phyloP scores from a whole-genome alignment of 2,888 invertebrate genomes.

The Ganaspis brasiliensis region DNA sequence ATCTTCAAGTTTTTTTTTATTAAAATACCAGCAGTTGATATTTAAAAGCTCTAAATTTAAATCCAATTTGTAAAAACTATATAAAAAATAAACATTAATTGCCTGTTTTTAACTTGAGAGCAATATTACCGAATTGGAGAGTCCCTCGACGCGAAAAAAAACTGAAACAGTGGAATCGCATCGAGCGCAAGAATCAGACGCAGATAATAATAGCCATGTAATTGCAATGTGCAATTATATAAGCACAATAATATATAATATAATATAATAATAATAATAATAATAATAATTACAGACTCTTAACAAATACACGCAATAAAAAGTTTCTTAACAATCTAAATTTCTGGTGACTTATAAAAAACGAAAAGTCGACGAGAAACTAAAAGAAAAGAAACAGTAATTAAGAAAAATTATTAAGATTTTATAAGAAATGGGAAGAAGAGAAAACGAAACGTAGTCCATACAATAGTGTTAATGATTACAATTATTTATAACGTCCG shows the following conservation, averaged over 20 bases:
- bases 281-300: conserved; percentile 69
- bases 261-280: conserved; percentile 16
- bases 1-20: background rate
- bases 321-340: conserved; percentile 64
- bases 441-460: conserved; percentile 63
- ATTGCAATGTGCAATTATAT: conserved; percentile 74
- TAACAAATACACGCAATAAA: conserved; percentile 76
- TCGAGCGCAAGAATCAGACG: conserved; percentile 63
- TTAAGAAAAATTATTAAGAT: conserved; percentile 65
- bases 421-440: conserved; percentile 52
- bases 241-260: conserved; percentile 56
- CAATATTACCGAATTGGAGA: conserved; percentile 53
- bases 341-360: conserved; percentile 20
- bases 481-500: conserved; percentile 78
- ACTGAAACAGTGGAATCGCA: conserved; percentile 29
- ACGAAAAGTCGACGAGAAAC: conserved; percentile 17
- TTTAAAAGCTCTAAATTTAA: background rate
- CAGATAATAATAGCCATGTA: conserved; percentile 74
- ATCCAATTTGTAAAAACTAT: conserved; percentile 18
- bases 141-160: conserved; percentile 47
- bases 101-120: conserved; percentile 18
- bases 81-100: conserved; percentile 27
- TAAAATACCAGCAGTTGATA: background rate
- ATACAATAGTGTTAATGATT: conserved; percentile 74
- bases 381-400: conserved; percentile 51